phyloP scores from a whole-genome alignment of 2,888 invertebrate species.

The Rhabditoides inermis region DNA sequence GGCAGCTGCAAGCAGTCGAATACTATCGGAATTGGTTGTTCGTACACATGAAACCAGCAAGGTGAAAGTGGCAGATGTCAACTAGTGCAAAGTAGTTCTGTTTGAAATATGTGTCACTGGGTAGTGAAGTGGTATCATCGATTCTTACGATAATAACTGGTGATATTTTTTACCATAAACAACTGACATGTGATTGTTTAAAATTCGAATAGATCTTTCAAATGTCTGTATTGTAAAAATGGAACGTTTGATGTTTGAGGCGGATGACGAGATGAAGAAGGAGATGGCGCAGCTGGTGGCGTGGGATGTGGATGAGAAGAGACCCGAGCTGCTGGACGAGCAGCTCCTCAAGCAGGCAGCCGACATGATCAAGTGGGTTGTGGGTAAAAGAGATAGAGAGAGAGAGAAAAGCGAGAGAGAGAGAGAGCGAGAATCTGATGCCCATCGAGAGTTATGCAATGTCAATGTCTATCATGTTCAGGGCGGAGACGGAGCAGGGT shows the following conservation, averaged over 20 bases:
- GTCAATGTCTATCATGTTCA: constrained; percentile 5
- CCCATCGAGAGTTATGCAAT: no score
- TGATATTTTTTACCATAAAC: constrained; percentile 1
- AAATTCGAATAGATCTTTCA: no score
- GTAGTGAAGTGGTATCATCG: no score
- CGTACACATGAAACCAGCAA: no score
- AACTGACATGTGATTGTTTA: background rate
- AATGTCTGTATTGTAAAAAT: background rate
- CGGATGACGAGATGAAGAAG: constrained; percentile 44
- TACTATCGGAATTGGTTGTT: no score
- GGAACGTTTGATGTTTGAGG: constrained; percentile 36
- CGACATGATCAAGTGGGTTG: constrained; percentile 20
- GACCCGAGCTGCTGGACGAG: constrained; percentile 31
- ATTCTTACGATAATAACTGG: no score
- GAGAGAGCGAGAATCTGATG: background rate
- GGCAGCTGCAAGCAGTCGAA: no score
- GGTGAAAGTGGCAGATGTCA: no score
- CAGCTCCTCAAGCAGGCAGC: no score
- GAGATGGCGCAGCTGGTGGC: constrained; percentile 56
- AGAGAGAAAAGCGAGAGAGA: background rate
- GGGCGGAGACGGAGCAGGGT: constrained; percentile 17
- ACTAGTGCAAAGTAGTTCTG: no score
- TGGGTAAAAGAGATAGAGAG: background rate
- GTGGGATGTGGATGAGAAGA: constrained; percentile 42
- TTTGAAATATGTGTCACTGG: no score